Percentiles rank a stretch among this genome's conserved stretches.
These are phyloP conservation scores for Trissolcus basalis DNA, from an alignment of 1,140 invertebrate genomes.

Conservation along the genomic window DNA sequence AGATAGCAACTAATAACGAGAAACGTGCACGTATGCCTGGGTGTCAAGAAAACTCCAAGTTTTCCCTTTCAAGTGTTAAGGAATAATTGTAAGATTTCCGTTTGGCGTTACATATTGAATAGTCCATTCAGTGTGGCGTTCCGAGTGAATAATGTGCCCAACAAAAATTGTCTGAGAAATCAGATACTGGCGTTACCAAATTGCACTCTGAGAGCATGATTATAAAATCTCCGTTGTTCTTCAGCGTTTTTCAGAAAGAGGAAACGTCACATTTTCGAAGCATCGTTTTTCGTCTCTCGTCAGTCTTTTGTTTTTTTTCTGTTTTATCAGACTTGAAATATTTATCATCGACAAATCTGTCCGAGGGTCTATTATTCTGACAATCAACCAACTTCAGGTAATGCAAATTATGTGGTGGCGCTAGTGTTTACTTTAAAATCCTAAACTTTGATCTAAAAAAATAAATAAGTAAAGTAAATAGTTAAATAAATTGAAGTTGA, in stretches of 20 bases:
- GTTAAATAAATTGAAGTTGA: no score
- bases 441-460: no score
- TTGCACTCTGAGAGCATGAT: constrained; percentile 17
- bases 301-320: no score
- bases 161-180: constrained; percentile 40
- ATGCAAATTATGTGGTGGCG: no score
- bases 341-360: no score
- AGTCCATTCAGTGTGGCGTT: constrained; percentile 17
- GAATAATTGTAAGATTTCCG: constrained; percentile 27
- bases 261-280: constrained; percentile 1
- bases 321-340: no score
- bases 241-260: constrained; percentile 2
- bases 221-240: constrained; percentile 15
- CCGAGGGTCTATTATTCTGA: no score
- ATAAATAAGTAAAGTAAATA: no score
- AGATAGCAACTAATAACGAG: background rate
- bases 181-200: constrained; percentile 32
- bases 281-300: background rate
- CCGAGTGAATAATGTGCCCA: constrained; percentile 19
- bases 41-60: constrained; percentile 8
- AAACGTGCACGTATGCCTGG: background rate
- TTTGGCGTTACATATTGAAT: constrained; percentile 33
- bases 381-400: no score
- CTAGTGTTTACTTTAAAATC: no score
- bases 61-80: constrained; percentile 19